A percentile compares a stretch with the other conserved stretches of the same genome.
These are phyloP conservation scores for Callochromis pleurospilus DNA, from an alignment of 2,113 vertebrate genomes.

Conservation along the genomic window DNA sequence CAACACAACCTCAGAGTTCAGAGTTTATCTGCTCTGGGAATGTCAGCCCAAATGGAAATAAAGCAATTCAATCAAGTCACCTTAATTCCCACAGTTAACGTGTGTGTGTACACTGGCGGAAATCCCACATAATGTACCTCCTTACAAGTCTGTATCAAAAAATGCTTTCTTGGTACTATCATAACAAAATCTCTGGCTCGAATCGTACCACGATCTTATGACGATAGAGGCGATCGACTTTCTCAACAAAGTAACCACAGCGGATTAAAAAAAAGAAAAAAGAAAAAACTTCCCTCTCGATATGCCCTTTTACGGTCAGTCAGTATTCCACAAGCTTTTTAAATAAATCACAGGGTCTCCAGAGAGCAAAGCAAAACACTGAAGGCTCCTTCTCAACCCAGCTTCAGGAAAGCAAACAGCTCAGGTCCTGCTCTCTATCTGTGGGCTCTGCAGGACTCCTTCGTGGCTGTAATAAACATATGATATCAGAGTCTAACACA, in stretches of 20 bases:
- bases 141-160: neutral
- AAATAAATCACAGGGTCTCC: conserved; percentile 69
- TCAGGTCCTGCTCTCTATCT: conserved; percentile 24
- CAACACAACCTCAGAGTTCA: conserved; percentile 21
- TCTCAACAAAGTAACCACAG: conserved; percentile 33
- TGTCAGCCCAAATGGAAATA: conserved; percentile 4
- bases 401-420: conserved; percentile 62
- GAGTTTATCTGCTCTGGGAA: conserved; percentile 36
- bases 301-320: conserved; percentile 73
- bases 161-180: neutral
- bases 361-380: conserved; percentile 67
- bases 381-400: conserved; percentile 55
- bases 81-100: neutral
- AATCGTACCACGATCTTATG: neutral
- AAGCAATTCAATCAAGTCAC: neutral
- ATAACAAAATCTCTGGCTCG: neutral
- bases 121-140: neutral
- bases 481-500: neutral
- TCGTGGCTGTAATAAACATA: neutral
- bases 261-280: neutral
- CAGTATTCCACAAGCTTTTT: conserved; percentile 54
- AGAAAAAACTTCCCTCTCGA: neutral
- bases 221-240: conserved; percentile 9
- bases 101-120: neutral
- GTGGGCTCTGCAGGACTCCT: neutral